Base-by-base conservation (phyloP, 2,888 invertebrate genomes). In the Minunthozetes semirufus region DNA sequence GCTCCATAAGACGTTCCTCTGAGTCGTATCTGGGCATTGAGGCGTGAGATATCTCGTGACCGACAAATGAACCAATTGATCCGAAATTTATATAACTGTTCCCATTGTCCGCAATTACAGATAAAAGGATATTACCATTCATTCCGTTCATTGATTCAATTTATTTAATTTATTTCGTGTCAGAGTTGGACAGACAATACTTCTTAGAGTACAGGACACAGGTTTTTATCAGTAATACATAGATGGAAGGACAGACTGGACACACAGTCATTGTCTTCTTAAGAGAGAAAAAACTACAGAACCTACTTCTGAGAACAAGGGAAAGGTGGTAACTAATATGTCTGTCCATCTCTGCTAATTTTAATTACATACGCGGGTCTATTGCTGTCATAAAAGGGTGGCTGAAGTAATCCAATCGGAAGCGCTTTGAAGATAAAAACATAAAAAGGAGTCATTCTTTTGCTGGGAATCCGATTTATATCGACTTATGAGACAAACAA, bases 21-120 rank as follows among this genome's bases (percentile, higher is more conserved):
- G 53, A 53, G 29, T 53, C 48, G 19, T 75, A 75, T 19, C 75
- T 50, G 27, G 75, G 75, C 42, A 72, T 71, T n/a, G 71, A 71
- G 22, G 75, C 71, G 56, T 75, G 75, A 29, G 72, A 71, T 56
- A 75, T 48, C 42, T 75, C 75, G 48, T 75, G 75, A 9, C 75
- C 75, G 53, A 75, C 71, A 61, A 75, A 75, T 1, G 75, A 75
- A 19, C 75, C 75, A 27, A 75, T 63, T 19, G 75, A 75, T 38
- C 72, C 72, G 38, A 22, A 75, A 38, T 75, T 75, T 17, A 75
- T 71, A 75, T 75, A 75, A 17, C 74, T 74, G 29, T 46, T n/a
- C 42, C 42, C 9, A 42, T 53, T 27, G 33, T 42, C 6, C 22
- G 33, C 4, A 25, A 42, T 42, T 0, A 70, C 27, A 42, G 17